These are phyloP conservation scores for Petrocephalus sullivani DNA, from an alignment of 2,797 vertebrate species.

Conservation along the genomic window DNA sequence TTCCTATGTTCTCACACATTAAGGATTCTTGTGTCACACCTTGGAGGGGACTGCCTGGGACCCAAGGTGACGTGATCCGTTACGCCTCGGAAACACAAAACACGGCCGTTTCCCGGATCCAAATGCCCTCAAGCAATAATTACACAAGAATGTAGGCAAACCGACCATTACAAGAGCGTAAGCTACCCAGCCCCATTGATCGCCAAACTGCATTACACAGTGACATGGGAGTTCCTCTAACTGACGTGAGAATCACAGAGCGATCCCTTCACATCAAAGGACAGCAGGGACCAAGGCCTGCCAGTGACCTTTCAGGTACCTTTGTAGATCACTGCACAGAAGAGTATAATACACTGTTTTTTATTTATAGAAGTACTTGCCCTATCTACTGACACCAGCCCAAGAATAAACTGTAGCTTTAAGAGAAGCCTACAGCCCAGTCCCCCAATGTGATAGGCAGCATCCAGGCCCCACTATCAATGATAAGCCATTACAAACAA, in stretches of 20 bases:
- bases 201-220: background rate
- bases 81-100: background rate
- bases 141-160: slow-evolving; percentile 11
- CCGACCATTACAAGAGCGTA: background rate
- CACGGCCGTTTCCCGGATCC: background rate
- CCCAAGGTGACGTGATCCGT: background rate
- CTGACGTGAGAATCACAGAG: slow-evolving; percentile 9
- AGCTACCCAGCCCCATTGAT: slow-evolving; percentile 10
- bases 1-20: background rate
- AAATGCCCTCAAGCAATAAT: slow-evolving; percentile 4
- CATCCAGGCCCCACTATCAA: background rate
- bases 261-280: background rate
- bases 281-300: background rate
- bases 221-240: background rate
- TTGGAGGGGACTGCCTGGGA: too few relatives aligned
- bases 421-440: background rate
- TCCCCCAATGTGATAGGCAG: background rate
- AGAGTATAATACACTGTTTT: background rate
- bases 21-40: background rate
- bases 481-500: background rate
- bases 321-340: background rate
- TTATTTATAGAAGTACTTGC: background rate
- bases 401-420: background rate
- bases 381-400: background rate
- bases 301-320: background rate